Conservation (phyloP, 2,888 invertebrate species). For the Leptinotarsa tumamoca region DNA sequence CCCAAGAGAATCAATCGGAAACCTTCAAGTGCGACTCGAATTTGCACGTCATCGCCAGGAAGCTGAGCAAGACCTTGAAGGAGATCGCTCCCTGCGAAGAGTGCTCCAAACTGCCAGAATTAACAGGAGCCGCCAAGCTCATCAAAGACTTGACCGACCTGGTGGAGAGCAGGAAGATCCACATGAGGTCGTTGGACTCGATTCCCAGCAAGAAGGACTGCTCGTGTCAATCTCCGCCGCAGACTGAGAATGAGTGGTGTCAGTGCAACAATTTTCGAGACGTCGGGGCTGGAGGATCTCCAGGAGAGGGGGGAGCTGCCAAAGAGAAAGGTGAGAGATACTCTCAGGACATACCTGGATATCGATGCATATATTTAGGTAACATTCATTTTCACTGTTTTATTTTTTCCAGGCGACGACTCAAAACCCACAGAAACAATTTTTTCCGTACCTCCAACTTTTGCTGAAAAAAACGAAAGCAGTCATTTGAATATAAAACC, state of each 20-base stretch:
- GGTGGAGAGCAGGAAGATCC: slow-evolving; percentile 51
- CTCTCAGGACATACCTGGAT: too few species aligned
- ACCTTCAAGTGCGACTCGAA: slow-evolving; percentile 48
- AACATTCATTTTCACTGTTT: background rate
- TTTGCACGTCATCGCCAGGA: slow-evolving; percentile 58
- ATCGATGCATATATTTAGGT: background rate
- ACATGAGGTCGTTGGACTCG: slow-evolving; percentile 13
- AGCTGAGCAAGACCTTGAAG: slow-evolving; percentile 57
- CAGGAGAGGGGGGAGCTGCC: background rate
- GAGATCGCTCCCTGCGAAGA: slow-evolving; percentile 55
- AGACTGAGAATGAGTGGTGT: slow-evolving; percentile 33
- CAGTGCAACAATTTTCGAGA: slow-evolving; percentile 38
- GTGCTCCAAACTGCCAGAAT: slow-evolving; percentile 55
- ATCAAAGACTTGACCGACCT: slow-evolving; percentile 61
- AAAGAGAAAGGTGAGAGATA: too few species aligned
- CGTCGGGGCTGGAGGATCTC: slow-evolving; percentile 30
- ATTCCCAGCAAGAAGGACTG: slow-evolving; percentile 34
- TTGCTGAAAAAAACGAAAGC: slow-evolving; percentile 40
- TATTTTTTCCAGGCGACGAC: slow-evolving; percentile 6
- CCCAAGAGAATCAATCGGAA: slow-evolving; percentile 7
- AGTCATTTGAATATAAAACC: slow-evolving; percentile 38
- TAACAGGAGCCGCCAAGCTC: slow-evolving; percentile 58
- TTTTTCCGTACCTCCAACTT: slow-evolving; percentile 35
- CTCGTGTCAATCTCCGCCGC: slow-evolving; percentile 41
- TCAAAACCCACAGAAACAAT: slow-evolving; percentile 38